phyloP scores from a whole-genome alignment of 2,797 vertebrate genomes.

The Bovichtus diacanthus region DNA sequence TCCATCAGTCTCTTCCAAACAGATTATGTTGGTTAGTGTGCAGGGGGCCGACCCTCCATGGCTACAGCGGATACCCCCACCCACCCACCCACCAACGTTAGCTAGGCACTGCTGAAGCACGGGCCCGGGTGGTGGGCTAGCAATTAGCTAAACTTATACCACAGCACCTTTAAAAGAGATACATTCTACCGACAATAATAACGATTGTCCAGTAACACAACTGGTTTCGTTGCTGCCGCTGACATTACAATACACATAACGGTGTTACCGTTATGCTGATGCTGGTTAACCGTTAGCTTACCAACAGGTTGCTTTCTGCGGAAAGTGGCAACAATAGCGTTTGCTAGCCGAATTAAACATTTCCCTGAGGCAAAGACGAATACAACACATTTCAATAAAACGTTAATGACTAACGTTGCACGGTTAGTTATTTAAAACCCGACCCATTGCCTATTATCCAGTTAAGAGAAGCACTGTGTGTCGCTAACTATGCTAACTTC shows the following conservation, averaged over 20 bases:
- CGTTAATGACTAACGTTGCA: rapidly evolving
- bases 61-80: slow-evolving; percentile 39
- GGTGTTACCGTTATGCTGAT: slow-evolving; percentile 9
- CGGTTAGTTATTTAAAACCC: background rate
- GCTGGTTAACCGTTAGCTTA: slow-evolving; percentile 40
- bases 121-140: slow-evolving; percentile 27
- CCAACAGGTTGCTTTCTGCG: slow-evolving; percentile 65
- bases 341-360: background rate
- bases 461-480: background rate
- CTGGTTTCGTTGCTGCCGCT: too few relatives aligned
- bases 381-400: background rate
- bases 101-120: background rate
- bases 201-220: background rate
- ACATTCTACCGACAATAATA: rapidly evolving
- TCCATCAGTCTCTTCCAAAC: background rate
- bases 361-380: rapidly evolving
- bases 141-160: background rate
- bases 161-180: background rate
- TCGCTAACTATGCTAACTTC: slow-evolving; percentile 32
- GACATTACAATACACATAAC: background rate
- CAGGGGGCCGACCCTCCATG: background rate
- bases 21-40: background rate
- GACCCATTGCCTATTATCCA: rapidly evolving
- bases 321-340: background rate
- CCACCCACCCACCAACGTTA: slow-evolving; percentile 40